A percentile compares a stretch with the other conserved stretches of the same genome.
phyloP scores from a whole-genome alignment of 2,888 invertebrate species.

The Rosalia funebris region DNA sequence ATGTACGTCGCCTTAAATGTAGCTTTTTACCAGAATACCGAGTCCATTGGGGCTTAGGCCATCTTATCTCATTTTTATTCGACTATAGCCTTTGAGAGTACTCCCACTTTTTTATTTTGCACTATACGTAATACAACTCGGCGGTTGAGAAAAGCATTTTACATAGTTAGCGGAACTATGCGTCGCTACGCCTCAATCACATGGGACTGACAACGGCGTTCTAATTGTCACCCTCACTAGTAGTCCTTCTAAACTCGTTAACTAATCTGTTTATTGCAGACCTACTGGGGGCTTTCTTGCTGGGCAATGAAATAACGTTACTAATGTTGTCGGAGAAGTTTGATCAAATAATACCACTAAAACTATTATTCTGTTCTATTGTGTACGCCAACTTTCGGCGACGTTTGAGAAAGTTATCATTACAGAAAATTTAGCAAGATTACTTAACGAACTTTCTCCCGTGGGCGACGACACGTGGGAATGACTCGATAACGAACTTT shows the following conservation, averaged over 20 bases:
- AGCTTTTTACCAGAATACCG: no score
- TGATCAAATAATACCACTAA: slow-evolving; percentile 1
- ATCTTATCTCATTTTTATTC: no score
- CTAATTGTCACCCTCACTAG: slow-evolving; percentile 4
- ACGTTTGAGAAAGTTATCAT: background rate
- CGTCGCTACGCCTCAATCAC: no score
- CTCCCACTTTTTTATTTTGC: no score
- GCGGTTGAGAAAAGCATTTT: no score
- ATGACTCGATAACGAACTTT: background rate
- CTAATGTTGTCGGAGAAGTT: background rate
- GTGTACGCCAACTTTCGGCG: background rate
- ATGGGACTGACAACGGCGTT: slow-evolving; percentile 7
- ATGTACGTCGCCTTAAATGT: no score
- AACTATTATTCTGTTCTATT: background rate
- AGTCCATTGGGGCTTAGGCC: no score
- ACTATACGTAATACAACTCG: no score
- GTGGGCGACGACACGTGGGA: background rate
- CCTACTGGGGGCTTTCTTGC: background rate
- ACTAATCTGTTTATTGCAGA: slow-evolving; percentile 13
- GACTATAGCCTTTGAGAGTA: no score
- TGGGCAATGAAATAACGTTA: background rate
- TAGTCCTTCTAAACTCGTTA: slow-evolving; percentile 16
- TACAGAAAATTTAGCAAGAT: background rate
- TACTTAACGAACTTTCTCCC: background rate
- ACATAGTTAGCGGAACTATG: no score